Evolutionary conservation across 2,797 vertebrate species (phyloP).

Genomic region (Phalloptychus januarius): DNA sequence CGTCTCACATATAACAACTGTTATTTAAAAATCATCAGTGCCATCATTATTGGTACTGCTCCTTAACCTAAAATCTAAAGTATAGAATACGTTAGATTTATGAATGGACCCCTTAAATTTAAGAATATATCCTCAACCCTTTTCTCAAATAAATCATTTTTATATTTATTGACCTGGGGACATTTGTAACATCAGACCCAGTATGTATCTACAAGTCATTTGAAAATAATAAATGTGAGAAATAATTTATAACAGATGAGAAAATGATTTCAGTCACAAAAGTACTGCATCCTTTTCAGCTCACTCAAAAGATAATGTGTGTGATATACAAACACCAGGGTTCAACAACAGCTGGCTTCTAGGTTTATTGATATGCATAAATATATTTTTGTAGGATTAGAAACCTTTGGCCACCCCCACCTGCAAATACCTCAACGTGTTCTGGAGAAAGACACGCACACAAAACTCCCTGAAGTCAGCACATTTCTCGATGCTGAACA

Average conservation of each 20-base stretch:
- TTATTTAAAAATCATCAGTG: neutral
- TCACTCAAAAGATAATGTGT: neutral
- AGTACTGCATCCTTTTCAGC: constrained; percentile 14
- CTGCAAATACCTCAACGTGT: constrained; percentile 22
- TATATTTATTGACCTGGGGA: constrained; percentile 24
- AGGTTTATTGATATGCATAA: constrained; percentile 40
- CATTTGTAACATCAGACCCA: constrained; percentile 7
- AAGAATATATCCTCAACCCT: neutral
- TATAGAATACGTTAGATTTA: too few relatives aligned
- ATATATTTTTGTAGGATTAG: constrained; percentile 29
- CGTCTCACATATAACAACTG: neutral
- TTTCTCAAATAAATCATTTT: neutral
- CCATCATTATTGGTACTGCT: neutral
- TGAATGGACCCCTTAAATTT: neutral
- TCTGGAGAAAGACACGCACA: constrained; percentile 42
- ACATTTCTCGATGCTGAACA: constrained; percentile 58
- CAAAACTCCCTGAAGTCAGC: constrained; percentile 60
- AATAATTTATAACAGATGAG: constrained; percentile 42
- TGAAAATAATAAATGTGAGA: constrained; percentile 51
- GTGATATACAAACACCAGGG: neutral
- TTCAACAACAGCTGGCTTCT: constrained; percentile 26
- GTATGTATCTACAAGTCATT: constrained; percentile 35
- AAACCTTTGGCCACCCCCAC: constrained; percentile 3
- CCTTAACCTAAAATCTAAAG: neutral
- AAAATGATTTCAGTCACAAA: constrained; percentile 35